Evolutionary conservation across 2,888 invertebrate species (phyloP).

Genomic region (Terebella lapidaria): DNA sequence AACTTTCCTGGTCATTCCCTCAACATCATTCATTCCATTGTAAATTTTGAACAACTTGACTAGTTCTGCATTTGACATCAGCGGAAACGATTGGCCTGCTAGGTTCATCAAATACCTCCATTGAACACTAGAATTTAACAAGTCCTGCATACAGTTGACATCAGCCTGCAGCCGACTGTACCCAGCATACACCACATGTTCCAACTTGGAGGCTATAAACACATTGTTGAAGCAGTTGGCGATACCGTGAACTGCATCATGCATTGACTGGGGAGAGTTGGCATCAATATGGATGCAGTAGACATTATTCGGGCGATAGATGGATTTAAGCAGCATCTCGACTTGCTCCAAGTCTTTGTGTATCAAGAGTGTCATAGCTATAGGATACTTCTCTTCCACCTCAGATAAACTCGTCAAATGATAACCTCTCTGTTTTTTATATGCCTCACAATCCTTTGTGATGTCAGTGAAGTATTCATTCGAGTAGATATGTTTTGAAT

Average conservation of each 20-base stretch:
- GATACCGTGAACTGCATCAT: conserved; percentile 26
- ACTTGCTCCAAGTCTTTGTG: conserved; percentile 40
- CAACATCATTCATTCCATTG: conserved; percentile 51
- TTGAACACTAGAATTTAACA: conserved; percentile 19
- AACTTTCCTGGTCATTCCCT: conserved; percentile 38
- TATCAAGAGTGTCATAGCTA: conserved; percentile 43
- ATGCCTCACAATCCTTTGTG: conserved; percentile 18
- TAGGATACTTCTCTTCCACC: conserved; percentile 36
- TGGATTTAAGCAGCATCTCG: conserved; percentile 36
- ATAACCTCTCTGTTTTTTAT: conserved; percentile 13
- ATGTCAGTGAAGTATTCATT: conserved; percentile 2
- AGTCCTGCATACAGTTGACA: conserved; percentile 48
- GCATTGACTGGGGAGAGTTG: conserved; percentile 27
- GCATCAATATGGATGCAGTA: conserved; percentile 50
- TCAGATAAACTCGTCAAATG: conserved; percentile 7
- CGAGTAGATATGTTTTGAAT: not conserved
- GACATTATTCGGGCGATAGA: conserved; percentile 44
- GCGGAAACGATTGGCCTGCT: conserved; percentile 47
- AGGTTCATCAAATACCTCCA: conserved; percentile 52
- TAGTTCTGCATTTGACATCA: conserved; percentile 48
- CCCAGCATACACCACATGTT: conserved; percentile 44
- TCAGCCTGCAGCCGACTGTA: conserved; percentile 41
- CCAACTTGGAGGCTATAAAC: conserved; percentile 40
- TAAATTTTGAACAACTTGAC: conserved; percentile 46
- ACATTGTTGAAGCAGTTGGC: conserved; percentile 46